Base-by-base conservation (phyloP, 2,888 invertebrate species). In the Phengaris arion region DNA sequence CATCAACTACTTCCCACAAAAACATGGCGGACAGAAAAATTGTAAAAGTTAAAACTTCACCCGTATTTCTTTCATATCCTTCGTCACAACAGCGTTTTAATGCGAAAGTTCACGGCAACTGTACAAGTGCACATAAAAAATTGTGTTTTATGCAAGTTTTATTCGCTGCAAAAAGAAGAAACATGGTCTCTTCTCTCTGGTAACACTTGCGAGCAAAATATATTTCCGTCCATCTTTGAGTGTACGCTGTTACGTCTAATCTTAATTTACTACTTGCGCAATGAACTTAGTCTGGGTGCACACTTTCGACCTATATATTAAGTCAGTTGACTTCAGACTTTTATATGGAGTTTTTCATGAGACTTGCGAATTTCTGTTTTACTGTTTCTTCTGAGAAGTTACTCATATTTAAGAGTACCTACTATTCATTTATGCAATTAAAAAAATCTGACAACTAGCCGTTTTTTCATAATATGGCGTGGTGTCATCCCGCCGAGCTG, bases 201-300 rank as follows among this genome's bases (percentile, higher is more conserved):
- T 77, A 77, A 77, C 77, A 74, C 76, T 77, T 80, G 81, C 75
- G 75, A 83, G 82, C 84, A 83, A 87, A 87, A 88, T 87, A 86
- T 88, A 88, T 87, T 86, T 84, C 79, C 80, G 77, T 79, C 82
- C 86, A 82, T 85, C 86, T 79, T 78, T 82, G 79, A 79, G 80
- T 82, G 83, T 83, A 83, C 80, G 81, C 81, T 81, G 84, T 83
- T 84, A 83, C 84, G 85, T 87, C 85, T 88, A 86, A 88, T 88
- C 88, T 87, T 88, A 88, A 88, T 87, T 87, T 88, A 86, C 86
- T 84, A 87, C 86, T 86, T 78, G 35, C 69, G 46, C 69, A 48
- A 70, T 72, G 35, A 13, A 15, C 48, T 70, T 54, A 72, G 52
- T n/a, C 52, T 54, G 2, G 22, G 51, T 72, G 22, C 72, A 72